A percentile compares a stretch with the other conserved stretches of the same genome.
Conservation (phyloP, 2,113 vertebrate genomes). For the Sander lucioperca region DNA sequence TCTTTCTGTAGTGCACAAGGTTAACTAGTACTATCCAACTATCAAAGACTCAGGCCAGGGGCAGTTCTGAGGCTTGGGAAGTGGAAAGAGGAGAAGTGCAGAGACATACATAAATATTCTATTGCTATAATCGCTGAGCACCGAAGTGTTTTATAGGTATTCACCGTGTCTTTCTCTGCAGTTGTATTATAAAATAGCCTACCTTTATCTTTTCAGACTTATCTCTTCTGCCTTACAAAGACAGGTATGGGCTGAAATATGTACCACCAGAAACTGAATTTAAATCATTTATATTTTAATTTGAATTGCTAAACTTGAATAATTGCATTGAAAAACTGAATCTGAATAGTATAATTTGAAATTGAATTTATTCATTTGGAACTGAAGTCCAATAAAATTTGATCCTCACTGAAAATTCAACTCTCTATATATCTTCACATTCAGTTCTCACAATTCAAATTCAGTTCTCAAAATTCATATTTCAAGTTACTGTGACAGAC, state of each 20-base stretch:
- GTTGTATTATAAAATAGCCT: neutral
- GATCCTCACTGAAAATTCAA: too few relatives aligned
- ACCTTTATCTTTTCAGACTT: neutral
- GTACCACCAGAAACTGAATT: too few relatives aligned
- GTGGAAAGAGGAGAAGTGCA: neutral
- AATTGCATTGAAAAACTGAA: too few relatives aligned
- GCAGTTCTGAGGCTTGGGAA: slow-evolving; percentile 30
- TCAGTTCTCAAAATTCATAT: too few relatives aligned
- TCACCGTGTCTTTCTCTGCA: neutral
- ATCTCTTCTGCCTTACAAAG: neutral
- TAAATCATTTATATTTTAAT: too few relatives aligned
- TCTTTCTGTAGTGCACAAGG: slow-evolving; percentile 10
- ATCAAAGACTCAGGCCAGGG: slow-evolving; percentile 31
- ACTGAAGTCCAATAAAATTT: too few relatives aligned
- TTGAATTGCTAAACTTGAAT: too few relatives aligned
- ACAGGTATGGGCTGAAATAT: neutral
- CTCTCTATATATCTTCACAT: too few relatives aligned
- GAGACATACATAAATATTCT: slow-evolving; percentile 2
- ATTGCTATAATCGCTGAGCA: neutral
- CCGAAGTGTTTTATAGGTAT: neutral
- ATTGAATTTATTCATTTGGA: too few relatives aligned
- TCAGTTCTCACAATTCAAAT: too few relatives aligned
- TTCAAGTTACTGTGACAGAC: neutral
- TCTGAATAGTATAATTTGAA: too few relatives aligned
- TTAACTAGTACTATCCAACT: slow-evolving; percentile 32